Evolutionary conservation across 1,140 invertebrate genomes (phyloP), one percentile per base, ranked within the genome.

Genomic region (Musca vetustissima): DNA sequence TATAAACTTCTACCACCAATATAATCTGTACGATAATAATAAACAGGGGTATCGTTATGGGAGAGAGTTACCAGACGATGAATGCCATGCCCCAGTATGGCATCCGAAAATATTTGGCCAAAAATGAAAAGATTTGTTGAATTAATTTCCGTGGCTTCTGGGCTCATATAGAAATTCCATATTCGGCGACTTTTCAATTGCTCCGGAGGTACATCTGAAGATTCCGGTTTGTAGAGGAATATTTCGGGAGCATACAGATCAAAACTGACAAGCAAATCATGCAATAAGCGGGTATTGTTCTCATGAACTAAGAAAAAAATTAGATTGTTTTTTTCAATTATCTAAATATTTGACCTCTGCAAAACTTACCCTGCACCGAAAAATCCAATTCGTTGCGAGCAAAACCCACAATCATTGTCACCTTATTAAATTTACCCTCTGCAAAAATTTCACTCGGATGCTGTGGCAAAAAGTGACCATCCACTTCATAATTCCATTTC

Each of bases 301-400:
- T 70, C 15, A 13, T 0, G 17, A 52, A 53, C 6, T 43, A 13
- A 13, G 13, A 43, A 28, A 28, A 28, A 3, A 28, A 28, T 3
- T 3, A 28, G 8, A 28, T 28, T 28, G 28, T 28, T 28, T 7
- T 14, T n/a, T n/a, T n/a, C n/a, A n/a, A n/a, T n/a, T n/a, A n/a
- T n/a, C n/a, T n/a, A n/a, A 4, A 22, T 8, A 9, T 36, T 47
- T 7, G 15, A 64, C 1, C 15, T 17, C 28, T 28, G 28, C 19
- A 47, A 70, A 22, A 70, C 73, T 66, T 75, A 83, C 73, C 74
- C 70, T 36, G 80, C 83, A 6, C 84, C 79, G 77, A 87, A 83
- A 90, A 67, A 88, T 85, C 85, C 76, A 91, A 87, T 75, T 92
- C 90, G 64, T 90, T 85, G 59, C 84, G 78, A 0, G 87, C 89